Evolutionary conservation across 2,888 invertebrate genomes (phyloP).

Genomic region (Pasiphila rectangulata): DNA sequence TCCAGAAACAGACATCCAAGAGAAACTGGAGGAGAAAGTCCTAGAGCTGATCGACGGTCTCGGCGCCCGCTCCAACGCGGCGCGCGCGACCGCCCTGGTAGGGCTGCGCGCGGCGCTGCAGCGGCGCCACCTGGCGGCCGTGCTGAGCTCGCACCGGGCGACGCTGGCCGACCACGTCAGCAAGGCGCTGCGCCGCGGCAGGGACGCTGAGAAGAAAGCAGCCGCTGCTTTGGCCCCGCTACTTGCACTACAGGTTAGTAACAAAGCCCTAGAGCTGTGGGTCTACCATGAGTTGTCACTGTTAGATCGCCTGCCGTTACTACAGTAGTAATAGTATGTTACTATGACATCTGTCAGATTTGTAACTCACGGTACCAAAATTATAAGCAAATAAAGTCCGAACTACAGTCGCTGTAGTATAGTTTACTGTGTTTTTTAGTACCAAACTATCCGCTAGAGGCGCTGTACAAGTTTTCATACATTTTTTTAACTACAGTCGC

Average conservation of each 20-base stretch:
- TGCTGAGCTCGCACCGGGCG: slow-evolving; percentile 87
- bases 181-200: slow-evolving; percentile 90
- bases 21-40: slow-evolving; percentile 92
- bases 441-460: no score
- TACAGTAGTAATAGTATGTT: no score
- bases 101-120: slow-evolving; percentile 87
- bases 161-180: slow-evolving; percentile 92
- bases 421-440: no score
- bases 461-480: no score
- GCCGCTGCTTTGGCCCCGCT: slow-evolving; percentile 91
- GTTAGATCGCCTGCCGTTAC: no score
- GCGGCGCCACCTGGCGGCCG: slow-evolving; percentile 88
- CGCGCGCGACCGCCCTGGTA: slow-evolving; percentile 86
- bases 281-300: neutral
- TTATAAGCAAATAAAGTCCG: no score
- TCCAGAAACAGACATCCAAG: slow-evolving; percentile 79
- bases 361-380: no score
- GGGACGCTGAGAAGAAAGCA: slow-evolving; percentile 89
- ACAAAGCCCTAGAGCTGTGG: neutral
- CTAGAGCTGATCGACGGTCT: slow-evolving; percentile 92
- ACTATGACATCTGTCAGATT: no score
- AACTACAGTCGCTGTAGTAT: no score
- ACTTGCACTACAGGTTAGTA: slow-evolving; percentile 87
- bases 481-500: no score
- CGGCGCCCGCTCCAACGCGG: slow-evolving; percentile 93